Evolutionary conservation across 1,140 invertebrate genomes (phyloP).

Genomic region (Aphaenogaster ashmeadi): DNA sequence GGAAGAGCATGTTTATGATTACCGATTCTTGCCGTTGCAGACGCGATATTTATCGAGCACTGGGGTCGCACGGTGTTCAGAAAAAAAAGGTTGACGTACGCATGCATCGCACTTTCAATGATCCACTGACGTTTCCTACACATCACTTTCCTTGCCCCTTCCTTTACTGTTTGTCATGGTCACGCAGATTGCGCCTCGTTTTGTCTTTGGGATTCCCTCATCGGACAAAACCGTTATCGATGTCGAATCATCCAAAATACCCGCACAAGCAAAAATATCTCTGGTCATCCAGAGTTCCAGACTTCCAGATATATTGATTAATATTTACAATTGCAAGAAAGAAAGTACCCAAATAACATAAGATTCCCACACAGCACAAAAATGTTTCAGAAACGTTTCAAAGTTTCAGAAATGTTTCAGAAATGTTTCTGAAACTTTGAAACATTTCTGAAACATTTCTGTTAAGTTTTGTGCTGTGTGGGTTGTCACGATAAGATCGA

Average conservation of each 20-base stretch:
- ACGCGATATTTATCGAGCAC: constrained; percentile 4
- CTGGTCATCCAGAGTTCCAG: no score
- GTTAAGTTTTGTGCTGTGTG: no score
- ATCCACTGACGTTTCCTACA: not conserved
- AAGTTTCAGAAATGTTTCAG: no score
- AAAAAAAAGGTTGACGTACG: not conserved
- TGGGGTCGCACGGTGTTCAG: not conserved
- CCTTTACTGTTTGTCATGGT: not conserved
- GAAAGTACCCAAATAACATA: no score
- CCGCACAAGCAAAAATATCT: not conserved
- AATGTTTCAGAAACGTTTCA: no score
- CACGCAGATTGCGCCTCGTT: not conserved
- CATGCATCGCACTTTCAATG: not conserved
- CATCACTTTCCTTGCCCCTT: not conserved
- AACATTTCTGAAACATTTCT: no score
- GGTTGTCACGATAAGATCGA: no score
- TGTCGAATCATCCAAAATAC: not conserved
- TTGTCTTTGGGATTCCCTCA: constrained; percentile 19
- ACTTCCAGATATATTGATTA: not conserved
- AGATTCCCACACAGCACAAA: no score
- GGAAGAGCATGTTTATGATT: constrained; percentile 44
- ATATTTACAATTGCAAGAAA: not conserved
- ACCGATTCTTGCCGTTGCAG: not conserved
- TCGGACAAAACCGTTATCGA: no score
- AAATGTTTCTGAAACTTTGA: no score